These are phyloP conservation scores for Cetoscarus ocellatus DNA, from an alignment of 2,797 vertebrate species.

Conservation along the genomic window DNA sequence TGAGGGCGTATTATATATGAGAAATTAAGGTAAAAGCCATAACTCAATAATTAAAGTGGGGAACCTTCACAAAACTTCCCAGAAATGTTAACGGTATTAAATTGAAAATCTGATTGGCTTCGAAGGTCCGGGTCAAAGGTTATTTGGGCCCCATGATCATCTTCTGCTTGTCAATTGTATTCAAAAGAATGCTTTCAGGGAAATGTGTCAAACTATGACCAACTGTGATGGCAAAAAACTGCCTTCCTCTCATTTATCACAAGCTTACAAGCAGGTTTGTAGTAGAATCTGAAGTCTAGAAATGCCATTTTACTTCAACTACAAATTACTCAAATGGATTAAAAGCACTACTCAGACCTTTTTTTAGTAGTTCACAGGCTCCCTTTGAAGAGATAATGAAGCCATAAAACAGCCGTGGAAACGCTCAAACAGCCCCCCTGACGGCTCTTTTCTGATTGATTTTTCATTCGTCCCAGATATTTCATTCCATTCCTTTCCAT, in stretches of 20 bases:
- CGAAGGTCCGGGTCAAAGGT: too few relatives aligned
- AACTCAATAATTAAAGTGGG: too few relatives aligned
- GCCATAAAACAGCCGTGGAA: constrained; percentile 56
- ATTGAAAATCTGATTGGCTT: too few relatives aligned
- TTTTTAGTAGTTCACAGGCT: constrained; percentile 53
- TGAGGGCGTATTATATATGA: too few relatives aligned
- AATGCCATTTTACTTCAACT: constrained; percentile 39
- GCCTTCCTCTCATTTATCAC: constrained; percentile 4
- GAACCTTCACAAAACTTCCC: too few relatives aligned
- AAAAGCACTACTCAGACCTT: constrained; percentile 54
- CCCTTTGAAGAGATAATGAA: constrained; percentile 76
- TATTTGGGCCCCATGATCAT: too few relatives aligned
- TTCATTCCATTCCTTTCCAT: constrained; percentile 66
- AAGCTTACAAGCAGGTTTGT: constrained; percentile 15
- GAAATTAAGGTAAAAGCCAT: too few relatives aligned
- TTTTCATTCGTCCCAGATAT: constrained; percentile 82
- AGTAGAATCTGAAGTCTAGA: constrained; percentile 25
- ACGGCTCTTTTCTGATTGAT: constrained; percentile 71
- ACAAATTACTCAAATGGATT: constrained; percentile 67
- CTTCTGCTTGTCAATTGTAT: too few relatives aligned
- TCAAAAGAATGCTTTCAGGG: too few relatives aligned
- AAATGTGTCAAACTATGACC: too few relatives aligned
- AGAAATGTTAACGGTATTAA: too few relatives aligned
- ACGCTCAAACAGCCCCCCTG: constrained; percentile 53
- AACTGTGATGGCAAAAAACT: not conserved